Base-by-base conservation (phyloP, 35 echinoderm and acorn worm species). In the Eucidaris tribuloides region DNA sequence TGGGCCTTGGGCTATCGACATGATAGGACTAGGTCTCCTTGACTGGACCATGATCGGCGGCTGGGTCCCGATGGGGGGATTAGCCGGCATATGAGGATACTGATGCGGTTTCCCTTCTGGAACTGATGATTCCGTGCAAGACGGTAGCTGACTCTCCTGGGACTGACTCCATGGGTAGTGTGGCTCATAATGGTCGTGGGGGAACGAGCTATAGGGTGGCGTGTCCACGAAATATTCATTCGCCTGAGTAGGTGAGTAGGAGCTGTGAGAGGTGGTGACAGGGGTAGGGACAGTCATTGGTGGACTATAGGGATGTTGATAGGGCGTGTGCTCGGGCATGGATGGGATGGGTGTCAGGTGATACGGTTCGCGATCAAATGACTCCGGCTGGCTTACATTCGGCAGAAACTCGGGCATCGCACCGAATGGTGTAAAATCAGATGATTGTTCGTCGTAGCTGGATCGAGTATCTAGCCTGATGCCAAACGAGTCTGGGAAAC, bases 361-460 rank as follows among this genome's bases (percentile, higher is more conserved):
- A 23, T 74, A 74, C 9, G 48, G 9, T 40, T 74, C 68, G 7
- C 68, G 29, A 40, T 74, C 68, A 40, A 42, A 74, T 2, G 68
- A 43, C 44, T 74, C 68, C 3, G 68, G 34, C 37, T 74, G 68
- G 11, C 35, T 74, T 22, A 40, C 68, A 3, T 40, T 74, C 24
- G 68, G 68, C 9, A 74, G 41, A 74, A 74, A 74, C 68, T 74
- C 68, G n/a, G 68, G 38, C 68, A 74, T 74, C 44, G 68, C 38
- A 44, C 68, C 44, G 68, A 74, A 74, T 20, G 68, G 68, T 23
- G 68, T 33, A 74, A 74, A 74, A n/a, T 74, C 68, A 42, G 68
- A 40, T 25, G 68, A 74, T 25, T 38, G 68, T 38, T 74, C 68
- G 38, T 74, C 68, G 68, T 74, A 74, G n/a, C 40, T 74, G 15